These are phyloP conservation scores for Polylopha cassiicola DNA, from an alignment of 2,888 invertebrate genomes.

Conservation along the genomic window DNA sequence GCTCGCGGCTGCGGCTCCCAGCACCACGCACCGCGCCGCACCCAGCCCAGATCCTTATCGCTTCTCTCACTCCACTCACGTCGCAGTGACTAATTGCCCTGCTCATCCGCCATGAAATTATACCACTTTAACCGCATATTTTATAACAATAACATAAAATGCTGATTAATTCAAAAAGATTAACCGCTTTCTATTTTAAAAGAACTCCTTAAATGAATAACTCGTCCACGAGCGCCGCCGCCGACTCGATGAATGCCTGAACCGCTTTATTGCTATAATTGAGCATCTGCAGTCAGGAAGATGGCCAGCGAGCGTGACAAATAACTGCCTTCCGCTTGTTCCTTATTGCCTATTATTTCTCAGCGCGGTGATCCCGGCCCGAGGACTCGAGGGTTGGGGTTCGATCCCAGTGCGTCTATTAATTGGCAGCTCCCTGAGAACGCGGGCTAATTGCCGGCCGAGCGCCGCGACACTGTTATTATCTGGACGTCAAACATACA, in stretches of 20 bases:
- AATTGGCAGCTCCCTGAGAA: conserved; percentile 57
- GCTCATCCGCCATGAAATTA: conserved; percentile 64
- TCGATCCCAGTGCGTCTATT: conserved; percentile 49
- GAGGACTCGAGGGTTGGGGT: conserved; percentile 22
- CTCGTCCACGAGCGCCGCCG: too few relatives aligned
- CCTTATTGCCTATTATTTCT: conserved; percentile 34
- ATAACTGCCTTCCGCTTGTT: conserved; percentile 33
- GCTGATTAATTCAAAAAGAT: conserved; percentile 35
- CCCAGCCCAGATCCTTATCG: conserved; percentile 44
- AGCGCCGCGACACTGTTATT: conserved; percentile 48
- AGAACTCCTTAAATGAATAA: conserved; percentile 23
- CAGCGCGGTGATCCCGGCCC: conserved; percentile 29
- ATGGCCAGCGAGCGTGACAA: conserved; percentile 39
- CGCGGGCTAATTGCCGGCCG: conserved; percentile 47
- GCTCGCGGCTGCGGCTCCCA: conserved; percentile 9
- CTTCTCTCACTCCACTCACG: conserved; percentile 56
- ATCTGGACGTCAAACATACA: conserved; percentile 50
- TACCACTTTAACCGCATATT: conserved; percentile 53
- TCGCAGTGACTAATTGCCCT: conserved; percentile 60
- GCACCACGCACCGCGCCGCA: too few relatives aligned
- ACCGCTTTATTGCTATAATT: conserved; percentile 19
- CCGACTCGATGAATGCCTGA: conserved; percentile 14
- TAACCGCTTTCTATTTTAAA: conserved; percentile 24
- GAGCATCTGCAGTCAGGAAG: conserved; percentile 20
- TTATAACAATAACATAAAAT: conserved; percentile 48